A percentile compares a stretch with the other conserved stretches of the same genome.
phyloP scores from a whole-genome alignment of 2,888 invertebrate species.

The Volucella bombylans region DNA sequence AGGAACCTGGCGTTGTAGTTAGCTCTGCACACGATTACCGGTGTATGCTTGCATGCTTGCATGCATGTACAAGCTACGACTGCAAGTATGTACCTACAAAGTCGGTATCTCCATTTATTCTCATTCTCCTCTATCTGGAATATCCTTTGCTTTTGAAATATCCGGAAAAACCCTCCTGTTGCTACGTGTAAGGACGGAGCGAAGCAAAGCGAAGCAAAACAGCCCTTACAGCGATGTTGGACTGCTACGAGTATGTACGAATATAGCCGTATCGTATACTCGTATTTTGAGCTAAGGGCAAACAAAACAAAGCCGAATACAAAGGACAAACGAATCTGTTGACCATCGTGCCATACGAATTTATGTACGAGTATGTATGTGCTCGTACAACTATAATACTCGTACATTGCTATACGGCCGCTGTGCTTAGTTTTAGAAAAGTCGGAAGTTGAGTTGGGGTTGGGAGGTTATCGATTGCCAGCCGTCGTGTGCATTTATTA shows the following conservation, averaged over 20 bases:
- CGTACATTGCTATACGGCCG: constrained; percentile 23
- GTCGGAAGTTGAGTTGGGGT: constrained; percentile 50
- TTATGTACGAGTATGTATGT: neutral
- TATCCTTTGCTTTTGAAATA: constrained; percentile 56
- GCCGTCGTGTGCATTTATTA: constrained; percentile 54
- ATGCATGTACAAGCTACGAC: constrained; percentile 8
- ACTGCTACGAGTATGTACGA: neutral
- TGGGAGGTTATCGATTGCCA: constrained; percentile 58
- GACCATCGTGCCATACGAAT: constrained; percentile 27
- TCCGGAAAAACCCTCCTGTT: constrained; percentile 60
- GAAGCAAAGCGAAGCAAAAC: constrained; percentile 29
- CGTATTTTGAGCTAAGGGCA: constrained; percentile 26
- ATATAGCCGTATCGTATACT: constrained; percentile 8
- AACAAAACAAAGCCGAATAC: constrained; percentile 15
- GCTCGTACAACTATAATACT: neutral
- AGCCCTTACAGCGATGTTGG: constrained; percentile 5
- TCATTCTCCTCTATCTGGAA: constrained; percentile 9
- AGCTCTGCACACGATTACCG: constrained; percentile 58
- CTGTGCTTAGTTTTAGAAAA: constrained; percentile 29
- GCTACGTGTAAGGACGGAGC: constrained; percentile 30
- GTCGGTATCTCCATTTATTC: constrained; percentile 9
- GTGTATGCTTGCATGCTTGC: constrained; percentile 47
- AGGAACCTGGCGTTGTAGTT: constrained; percentile 44
- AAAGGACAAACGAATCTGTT: constrained; percentile 37
- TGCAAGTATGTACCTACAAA: neutral